Conservation (phyloP, 23 tunicate species). For the Clavelina lepadiformis region DNA sequence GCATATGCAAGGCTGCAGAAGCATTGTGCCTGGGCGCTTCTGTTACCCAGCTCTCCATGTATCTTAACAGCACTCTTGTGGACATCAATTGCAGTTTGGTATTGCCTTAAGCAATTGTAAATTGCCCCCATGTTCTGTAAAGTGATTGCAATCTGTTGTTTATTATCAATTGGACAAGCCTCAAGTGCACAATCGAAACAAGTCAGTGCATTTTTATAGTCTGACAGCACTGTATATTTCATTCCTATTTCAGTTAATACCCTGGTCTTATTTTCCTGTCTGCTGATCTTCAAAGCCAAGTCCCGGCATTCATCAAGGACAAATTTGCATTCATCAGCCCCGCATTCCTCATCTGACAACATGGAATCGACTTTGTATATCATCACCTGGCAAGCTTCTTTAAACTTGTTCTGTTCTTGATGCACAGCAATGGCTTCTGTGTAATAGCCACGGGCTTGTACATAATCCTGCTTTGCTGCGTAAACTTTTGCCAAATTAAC, state of each 20-base stretch:
- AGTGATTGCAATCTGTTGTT: constrained; percentile 12
- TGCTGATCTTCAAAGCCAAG: constrained; percentile 5
- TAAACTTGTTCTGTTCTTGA: constrained; percentile 3
- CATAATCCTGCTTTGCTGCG: constrained; percentile 5
- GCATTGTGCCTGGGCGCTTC: constrained; percentile 74
- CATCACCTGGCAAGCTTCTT: constrained; percentile 13
- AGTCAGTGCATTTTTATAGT: constrained; percentile 20
- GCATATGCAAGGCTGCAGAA: constrained; percentile 63
- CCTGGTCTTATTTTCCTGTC: constrained; percentile 14
- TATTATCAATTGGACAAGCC: constrained; percentile 14
- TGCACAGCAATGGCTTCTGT: constrained; percentile 13
- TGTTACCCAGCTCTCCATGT: constrained; percentile 49
- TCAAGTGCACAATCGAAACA: constrained; percentile 34
- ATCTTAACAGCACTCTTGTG: constrained; percentile 27
- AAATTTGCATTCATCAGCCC: constrained; percentile 8
- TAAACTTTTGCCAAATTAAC: constrained; percentile 21
- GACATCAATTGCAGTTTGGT: constrained; percentile 19
- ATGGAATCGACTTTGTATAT: neutral
- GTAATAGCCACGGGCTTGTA: constrained; percentile 18
- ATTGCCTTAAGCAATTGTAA: constrained; percentile 22
- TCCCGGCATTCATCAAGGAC: constrained; percentile 10
- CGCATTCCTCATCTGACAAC: neutral
- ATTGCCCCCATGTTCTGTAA: constrained; percentile 57
- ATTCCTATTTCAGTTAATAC: constrained; percentile 47
- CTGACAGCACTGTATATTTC: constrained; percentile 26